A percentile compares a stretch with the other conserved stretches of the same genome.
These are phyloP conservation scores for Haliaeetus leucogaster DNA, from an alignment of 2,113 vertebrate genomes.

Conservation along the genomic window DNA sequence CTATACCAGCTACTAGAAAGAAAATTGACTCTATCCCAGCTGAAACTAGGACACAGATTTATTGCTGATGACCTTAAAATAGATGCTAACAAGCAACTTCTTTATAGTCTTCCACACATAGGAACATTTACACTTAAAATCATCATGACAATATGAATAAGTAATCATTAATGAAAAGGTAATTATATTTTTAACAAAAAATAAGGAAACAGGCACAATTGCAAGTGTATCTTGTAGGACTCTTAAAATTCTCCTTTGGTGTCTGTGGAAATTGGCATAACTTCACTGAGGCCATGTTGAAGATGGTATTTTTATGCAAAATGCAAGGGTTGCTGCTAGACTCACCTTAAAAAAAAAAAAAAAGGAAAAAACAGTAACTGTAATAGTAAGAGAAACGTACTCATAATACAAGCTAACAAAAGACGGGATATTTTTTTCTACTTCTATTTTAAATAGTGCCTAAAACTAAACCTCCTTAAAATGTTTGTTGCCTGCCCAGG, in stretches of 20 bases:
- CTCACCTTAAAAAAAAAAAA: rapidly evolving
- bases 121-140: not conserved
- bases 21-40: no score
- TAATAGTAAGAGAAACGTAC: not conserved
- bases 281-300: not conserved
- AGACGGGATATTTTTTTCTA: not conserved
- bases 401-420: not conserved
- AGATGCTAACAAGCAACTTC: not conserved
- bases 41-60: not conserved
- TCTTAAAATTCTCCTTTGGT: not conserved
- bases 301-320: not conserved
- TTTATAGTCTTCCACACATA: not conserved
- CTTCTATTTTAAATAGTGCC: not conserved
- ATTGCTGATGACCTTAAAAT: not conserved
- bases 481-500: not conserved
- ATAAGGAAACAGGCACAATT: not conserved
- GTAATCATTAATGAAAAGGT: not conserved
- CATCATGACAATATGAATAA: not conserved
- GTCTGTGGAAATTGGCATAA: not conserved
- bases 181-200: not conserved
- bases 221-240: not conserved
- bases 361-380: not conserved
- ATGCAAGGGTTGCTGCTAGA: not conserved
- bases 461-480: not conserved
- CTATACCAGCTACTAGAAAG: no score